Conservation (phyloP, 2,797 vertebrate species). For the Oreonectes daqikongensis region DNA sequence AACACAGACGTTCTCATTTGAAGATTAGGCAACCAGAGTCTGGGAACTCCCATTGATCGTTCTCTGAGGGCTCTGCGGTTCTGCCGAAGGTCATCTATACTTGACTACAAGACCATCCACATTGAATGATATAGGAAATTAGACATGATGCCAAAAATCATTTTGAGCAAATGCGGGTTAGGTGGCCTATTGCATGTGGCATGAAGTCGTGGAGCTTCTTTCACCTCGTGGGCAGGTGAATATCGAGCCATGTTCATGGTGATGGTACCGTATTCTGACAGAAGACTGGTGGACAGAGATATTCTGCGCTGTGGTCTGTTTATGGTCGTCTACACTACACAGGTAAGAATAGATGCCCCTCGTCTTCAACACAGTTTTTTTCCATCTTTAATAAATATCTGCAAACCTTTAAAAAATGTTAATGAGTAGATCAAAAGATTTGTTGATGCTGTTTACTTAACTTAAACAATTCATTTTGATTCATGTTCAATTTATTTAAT, state of each 20-base stretch:
- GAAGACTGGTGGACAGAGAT: conserved; percentile 42
- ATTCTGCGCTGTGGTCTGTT: conserved; percentile 56
- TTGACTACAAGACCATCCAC: neutral
- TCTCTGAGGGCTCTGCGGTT: neutral
- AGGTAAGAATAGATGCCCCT: conserved; percentile 63
- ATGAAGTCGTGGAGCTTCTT: conserved; percentile 49
- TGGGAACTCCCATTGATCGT: conserved; percentile 26
- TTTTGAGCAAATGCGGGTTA: conserved; percentile 44
- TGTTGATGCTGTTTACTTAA: no score
- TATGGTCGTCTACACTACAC: conserved; percentile 51
- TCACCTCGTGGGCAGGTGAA: conserved; percentile 61
- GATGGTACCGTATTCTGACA: conserved; percentile 56
- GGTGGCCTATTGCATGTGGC: conserved; percentile 44
- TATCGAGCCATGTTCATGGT: conserved; percentile 62
- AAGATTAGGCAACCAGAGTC: conserved; percentile 32
- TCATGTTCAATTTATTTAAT: no score
- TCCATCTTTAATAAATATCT: no score
- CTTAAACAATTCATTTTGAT: no score
- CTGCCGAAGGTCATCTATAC: conserved; percentile 6
- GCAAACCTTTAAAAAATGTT: no score
- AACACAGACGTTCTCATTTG: conserved; percentile 66
- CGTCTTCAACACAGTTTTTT: neutral
- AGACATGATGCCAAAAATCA: neutral
- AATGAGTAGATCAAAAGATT: no score
- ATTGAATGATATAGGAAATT: conserved; percentile 8